Evolutionary conservation across 2,888 invertebrate genomes (phyloP).

Genomic region (Agriopis leucophaearia): DNA sequence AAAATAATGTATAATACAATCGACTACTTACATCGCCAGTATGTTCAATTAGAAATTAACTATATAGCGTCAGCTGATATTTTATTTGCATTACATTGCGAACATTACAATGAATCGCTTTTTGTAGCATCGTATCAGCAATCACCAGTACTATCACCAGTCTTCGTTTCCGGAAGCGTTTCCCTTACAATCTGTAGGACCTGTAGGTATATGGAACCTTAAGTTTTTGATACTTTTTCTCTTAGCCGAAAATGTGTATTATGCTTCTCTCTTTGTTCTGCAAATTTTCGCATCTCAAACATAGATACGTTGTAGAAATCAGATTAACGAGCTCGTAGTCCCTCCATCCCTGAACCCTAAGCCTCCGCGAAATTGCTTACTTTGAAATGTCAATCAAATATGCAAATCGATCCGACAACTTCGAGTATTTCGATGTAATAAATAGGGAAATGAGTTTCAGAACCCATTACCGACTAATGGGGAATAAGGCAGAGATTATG

Average conservation of each 20-base stretch:
- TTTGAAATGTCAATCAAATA: slow-evolving; percentile 53
- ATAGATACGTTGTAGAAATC: slow-evolving; percentile 16
- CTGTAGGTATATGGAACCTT: too few relatives aligned
- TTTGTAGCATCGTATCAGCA: too few relatives aligned
- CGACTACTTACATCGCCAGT: background rate
- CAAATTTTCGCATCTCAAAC: background rate
- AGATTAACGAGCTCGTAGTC: slow-evolving; percentile 25
- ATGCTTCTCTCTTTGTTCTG: too few relatives aligned
- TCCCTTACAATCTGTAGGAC: too few relatives aligned
- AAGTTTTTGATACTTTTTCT: too few relatives aligned
- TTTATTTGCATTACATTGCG: too few relatives aligned
- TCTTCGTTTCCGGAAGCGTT: too few relatives aligned
- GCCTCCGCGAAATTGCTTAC: slow-evolving; percentile 36
- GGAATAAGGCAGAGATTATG: slow-evolving; percentile 14
- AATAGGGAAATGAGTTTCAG: slow-evolving; percentile 38
- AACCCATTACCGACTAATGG: slow-evolving; percentile 26
- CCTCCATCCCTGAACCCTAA: slow-evolving; percentile 28
- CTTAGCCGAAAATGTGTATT: too few relatives aligned
- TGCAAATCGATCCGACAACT: slow-evolving; percentile 48
- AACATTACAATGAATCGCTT: too few relatives aligned
- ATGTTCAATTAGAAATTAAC: slow-evolving; percentile 24
- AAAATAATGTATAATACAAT: too few relatives aligned
- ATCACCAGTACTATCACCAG: too few relatives aligned
- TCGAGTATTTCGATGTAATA: slow-evolving; percentile 40
- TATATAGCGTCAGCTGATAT: background rate